Evolutionary conservation across 1,140 invertebrate genomes (phyloP), one percentile per base, ranked within the genome.

Genomic region (Adoxophyes honmai): DNA sequence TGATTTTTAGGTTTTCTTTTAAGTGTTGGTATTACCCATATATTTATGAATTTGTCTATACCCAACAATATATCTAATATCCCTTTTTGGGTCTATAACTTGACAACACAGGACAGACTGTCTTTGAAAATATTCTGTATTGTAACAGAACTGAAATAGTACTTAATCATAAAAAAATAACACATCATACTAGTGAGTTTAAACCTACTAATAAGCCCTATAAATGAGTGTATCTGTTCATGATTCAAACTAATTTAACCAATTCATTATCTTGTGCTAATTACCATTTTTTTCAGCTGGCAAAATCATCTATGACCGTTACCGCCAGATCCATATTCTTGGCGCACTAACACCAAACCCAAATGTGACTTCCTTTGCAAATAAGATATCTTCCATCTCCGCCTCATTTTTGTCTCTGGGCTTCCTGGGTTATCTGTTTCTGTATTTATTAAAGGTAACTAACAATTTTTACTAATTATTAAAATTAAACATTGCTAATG

Each of bases 261-360:
- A 36, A 44, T 44, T 11, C 39, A 44, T 18, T 44, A 3, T 44
- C 1, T 44, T 54, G 34, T 75, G 59, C 67, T 75, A 83, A 79
- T 70, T 68, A 68, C 44, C 52, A 3, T 72, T 73, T 75, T 78
- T 88, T 88, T 61, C 83, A 88, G 86, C 83, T 86, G 86, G 86
- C 59, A 88, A 86, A 84, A 88, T 88, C 74, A 73, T 88, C 34
- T 86, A 84, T 83, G 86, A 88, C 82, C 78, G 86, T 84, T 83
- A 83, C 75, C 83, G 86, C 75, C 81, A 88, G 70, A 79, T 88
- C 54, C 73, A 86, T 72, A 76, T 86, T 58, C 66, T 86, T 67
- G 81, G 83, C 57, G 84, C 86, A 81, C 71, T 88, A 86, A 86
- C 83, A 72, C 64, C 73, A 64, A 86, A 88, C 63, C 83, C 83